Conservation (phyloP, 35 echinoderm and acorn worm species). For the Ophioderma brevispina region DNA sequence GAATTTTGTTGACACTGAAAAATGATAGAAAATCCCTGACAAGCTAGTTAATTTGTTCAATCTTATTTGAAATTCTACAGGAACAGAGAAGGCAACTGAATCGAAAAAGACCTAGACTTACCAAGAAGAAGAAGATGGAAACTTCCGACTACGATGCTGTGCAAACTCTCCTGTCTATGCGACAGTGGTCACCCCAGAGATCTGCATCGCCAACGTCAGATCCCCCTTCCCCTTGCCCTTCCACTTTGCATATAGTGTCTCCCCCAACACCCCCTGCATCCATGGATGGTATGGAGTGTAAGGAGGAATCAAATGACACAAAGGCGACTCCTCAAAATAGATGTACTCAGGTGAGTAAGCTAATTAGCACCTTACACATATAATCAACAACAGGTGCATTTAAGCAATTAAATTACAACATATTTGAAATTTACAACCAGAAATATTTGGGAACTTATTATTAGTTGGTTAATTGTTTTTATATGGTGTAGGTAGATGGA, state of each 20-base stretch:
- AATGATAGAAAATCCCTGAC: neutral
- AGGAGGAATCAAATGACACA: neutral
- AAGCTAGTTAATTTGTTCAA: neutral
- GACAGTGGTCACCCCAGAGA: constrained; percentile 35
- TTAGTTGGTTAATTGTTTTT: too few species aligned
- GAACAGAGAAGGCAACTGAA: neutral
- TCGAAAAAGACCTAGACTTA: neutral
- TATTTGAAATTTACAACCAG: too few species aligned
- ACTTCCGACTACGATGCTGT: constrained; percentile 81
- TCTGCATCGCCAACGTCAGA: neutral
- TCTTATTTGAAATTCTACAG: too few species aligned
- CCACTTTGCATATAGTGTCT: neutral
- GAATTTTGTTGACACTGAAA: neutral
- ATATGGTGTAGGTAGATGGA: too few species aligned
- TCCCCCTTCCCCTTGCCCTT: constrained; percentile 11
- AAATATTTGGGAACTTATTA: too few species aligned
- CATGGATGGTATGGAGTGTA: neutral
- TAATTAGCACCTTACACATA: too few species aligned
- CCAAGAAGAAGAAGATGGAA: constrained; percentile 27
- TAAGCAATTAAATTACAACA: too few species aligned
- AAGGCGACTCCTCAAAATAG: too few species aligned
- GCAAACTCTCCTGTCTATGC: constrained; percentile 77
- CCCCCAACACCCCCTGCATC: constrained; percentile 43
- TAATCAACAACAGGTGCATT: too few species aligned
- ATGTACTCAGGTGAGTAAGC: too few species aligned